Conservation (phyloP, 2,113 vertebrate genomes). For the Dromaius novaehollandiae region DNA sequence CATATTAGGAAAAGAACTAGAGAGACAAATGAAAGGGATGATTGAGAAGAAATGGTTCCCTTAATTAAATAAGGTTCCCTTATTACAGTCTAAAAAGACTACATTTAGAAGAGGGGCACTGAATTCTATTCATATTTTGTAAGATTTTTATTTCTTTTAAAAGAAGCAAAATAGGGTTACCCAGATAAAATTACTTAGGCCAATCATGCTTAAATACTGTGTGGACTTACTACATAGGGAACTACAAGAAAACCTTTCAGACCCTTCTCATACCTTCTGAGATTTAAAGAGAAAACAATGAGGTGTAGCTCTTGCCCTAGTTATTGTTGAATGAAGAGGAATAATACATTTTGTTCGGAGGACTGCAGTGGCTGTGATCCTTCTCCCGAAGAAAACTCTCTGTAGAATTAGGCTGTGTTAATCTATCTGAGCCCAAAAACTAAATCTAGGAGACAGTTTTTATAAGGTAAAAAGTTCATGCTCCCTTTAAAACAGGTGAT, state of each 20-base stretch:
- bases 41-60: not conserved
- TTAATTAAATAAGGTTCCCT: not conserved
- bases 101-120: not conserved
- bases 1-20: not conserved
- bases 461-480: not conserved
- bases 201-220: not conserved
- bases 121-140: not conserved
- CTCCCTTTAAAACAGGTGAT: not conserved
- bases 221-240: not conserved
- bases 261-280: not conserved
- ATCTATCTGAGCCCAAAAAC: not conserved
- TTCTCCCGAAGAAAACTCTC: not conserved
- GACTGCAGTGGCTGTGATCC: not conserved
- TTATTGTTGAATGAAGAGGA: not conserved
- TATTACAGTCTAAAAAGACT: not conserved
- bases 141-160: not conserved
- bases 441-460: not conserved
- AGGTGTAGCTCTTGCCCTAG: not conserved
- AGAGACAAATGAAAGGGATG: not conserved
- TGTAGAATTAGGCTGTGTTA: not conserved
- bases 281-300: not conserved
- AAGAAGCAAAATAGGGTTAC: not conserved
- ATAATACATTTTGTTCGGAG: accelerated
- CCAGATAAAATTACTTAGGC: not conserved
- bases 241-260: not conserved